Conservation (phyloP, 2,797 vertebrate species). For the Pantherophis vulpinus region DNA sequence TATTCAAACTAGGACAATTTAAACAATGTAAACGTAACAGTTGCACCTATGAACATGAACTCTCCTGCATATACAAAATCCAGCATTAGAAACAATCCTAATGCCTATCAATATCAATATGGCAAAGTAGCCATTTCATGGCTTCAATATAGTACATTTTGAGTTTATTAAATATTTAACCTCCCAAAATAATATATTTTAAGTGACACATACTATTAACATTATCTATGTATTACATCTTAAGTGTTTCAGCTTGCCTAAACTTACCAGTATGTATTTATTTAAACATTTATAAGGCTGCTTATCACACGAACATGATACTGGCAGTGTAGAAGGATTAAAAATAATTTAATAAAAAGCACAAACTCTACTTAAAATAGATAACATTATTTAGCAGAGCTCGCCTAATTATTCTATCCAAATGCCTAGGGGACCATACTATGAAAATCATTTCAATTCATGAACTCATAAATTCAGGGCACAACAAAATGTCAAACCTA, state of each 20-base stretch:
- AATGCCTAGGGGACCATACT: background rate
- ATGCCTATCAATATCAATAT: background rate
- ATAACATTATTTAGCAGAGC: background rate
- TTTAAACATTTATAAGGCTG: background rate
- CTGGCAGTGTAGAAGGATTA: background rate
- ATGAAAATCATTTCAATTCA: background rate
- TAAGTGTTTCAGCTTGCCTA: background rate
- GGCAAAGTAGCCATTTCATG: background rate
- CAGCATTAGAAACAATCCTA: background rate
- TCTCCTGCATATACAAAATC: background rate
- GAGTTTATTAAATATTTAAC: background rate
- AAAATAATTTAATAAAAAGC: background rate
- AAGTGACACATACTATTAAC: background rate
- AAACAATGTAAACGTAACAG: background rate
- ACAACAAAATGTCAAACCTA: background rate
- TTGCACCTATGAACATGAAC: background rate
- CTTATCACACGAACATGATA: background rate
- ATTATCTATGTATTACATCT: background rate
- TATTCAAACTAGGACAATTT: background rate
- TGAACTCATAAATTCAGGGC: background rate
- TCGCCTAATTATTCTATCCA: background rate
- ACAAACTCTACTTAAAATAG: background rate
- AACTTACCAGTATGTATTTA: background rate
- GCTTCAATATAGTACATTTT: background rate
- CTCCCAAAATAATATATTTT: background rate